Percentiles rank a stretch among this genome's conserved stretches.
phyloP scores from a whole-genome alignment of 2,113 vertebrate species.

The Cisticola juncidis region DNA sequence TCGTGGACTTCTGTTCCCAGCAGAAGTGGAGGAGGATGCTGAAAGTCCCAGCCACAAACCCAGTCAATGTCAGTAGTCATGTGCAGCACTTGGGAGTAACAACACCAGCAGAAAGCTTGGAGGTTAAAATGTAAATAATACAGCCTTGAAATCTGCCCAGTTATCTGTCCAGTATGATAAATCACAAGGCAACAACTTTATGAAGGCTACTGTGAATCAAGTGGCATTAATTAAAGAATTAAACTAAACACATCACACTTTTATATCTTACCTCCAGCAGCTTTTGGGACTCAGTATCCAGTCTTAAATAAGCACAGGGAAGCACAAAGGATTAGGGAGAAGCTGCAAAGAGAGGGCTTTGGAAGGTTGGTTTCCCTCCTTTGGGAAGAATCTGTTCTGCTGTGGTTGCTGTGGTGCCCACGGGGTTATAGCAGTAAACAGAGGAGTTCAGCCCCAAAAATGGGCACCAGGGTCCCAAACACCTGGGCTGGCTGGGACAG shows the following conservation, averaged over 20 bases:
- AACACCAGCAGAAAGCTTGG: background rate
- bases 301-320: background rate
- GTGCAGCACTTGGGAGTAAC: background rate
- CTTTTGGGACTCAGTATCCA: background rate
- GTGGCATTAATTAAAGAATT: background rate
- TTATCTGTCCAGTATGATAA: background rate
- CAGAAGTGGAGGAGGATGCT: background rate
- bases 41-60: background rate
- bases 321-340: background rate
- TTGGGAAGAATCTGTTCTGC: background rate
- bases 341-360: background rate
- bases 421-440: background rate
- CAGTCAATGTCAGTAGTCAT: background rate
- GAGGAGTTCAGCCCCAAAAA: background rate
- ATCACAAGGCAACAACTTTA: background rate
- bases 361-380: background rate
- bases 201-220: background rate
- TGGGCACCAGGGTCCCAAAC: too few species aligned
- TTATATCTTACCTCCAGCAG: background rate
- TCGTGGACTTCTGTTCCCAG: background rate
- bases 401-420: background rate
- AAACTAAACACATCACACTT: background rate
- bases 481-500: background rate
- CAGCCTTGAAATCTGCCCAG: background rate
- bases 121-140: background rate